Evolutionary conservation across 2,113 vertebrate species (phyloP), one percentile per base, ranked within the genome.

Genomic region (Phrynocephalus versicolor): DNA sequence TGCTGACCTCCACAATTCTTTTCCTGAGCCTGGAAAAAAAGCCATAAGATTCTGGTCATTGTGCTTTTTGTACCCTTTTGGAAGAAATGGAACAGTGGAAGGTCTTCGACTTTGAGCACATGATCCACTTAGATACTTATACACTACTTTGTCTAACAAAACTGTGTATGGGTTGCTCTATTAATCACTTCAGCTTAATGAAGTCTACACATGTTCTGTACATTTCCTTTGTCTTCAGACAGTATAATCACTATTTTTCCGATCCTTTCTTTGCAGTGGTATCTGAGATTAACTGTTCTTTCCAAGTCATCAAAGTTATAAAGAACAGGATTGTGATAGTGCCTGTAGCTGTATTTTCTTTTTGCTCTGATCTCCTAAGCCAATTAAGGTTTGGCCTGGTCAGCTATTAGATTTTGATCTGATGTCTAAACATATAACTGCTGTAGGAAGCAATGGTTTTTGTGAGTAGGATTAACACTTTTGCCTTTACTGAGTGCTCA

Each of bases 231-330:
- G 12, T 45, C 81, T 85, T 79, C 65, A 21, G 55, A 62, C 27
- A 81, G 75, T 81, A 30, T 41, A 58, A 62, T 72, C 35, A 35
- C 25, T 51, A 30, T 7, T 57, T 69, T 77, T 81, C 72, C 75
- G 64, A 60, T 84, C 35, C 51, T 73, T 67, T 78, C 81, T 60
- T 65, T 45, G 15, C 85, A 71, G 83, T 79, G 76, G 45, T 30
- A 21, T 85, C 6, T 79, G 45, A 15, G 77, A 87, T 84, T 51
- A 78, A 60, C 30, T 80, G 64, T 77, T 23, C 55, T 41, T 76
- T 83, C 33, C 35, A 79, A 67, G 6, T 19, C 73, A 69, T 35
- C 51, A 85, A 0, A 3, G 45, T 80, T 23, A 64, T 65, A 85
- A 85, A 37, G 37, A 67, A 51, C 71, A 82, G 9, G 33, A 18